Evolutionary conservation across 2,888 invertebrate species (phyloP), one percentile per base, ranked within the genome.

Genomic region (Gortyna flavago): DNA sequence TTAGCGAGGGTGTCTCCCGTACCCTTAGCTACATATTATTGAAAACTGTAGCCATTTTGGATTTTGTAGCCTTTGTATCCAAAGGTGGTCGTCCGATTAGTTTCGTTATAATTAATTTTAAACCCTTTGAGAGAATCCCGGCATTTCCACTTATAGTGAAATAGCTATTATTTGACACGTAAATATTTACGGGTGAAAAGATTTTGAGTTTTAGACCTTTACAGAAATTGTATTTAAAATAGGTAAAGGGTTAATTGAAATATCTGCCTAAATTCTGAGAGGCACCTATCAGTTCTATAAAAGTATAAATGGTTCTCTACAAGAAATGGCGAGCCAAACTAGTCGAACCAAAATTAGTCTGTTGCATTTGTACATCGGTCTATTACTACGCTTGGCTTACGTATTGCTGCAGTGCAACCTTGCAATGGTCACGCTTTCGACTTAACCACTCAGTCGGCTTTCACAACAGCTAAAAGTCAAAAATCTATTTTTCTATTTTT

Each of bases 21-120:
- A 86, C 85, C 83, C 83, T 80, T 88, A 59, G 13, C 13, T 41
- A 59, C 32, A 7, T 76, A 88, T 90, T 89, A 91, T 91, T 91
- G 89, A 91, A 92, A 57, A 91, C 88, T 89, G 91, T 88, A 86
- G 89, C 88, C 89, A 91, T 93, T 93, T 91, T 91, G 91, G 89
- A 90, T 93, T 93, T 90, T 88, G 80, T 82, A 81, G 82, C 77
- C 62, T 82, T 85, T 84, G 78, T 77, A 75, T 77, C 61, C 59
- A 75, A 85, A 84, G 85, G 81, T 80, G 67, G 16, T 51, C 70
- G 66, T 67, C 72, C 86, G 71, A 85, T 77, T 70, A 71, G 67
- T 80, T 77, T 79, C 77, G 68, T 77, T 83, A 78, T 80, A 87
- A 87, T 85, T 88, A 89, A 89, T 87, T 80, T 87, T 77, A 59